Evolutionary conservation across 2,797 vertebrate species (phyloP), one percentile per base, ranked within the genome.

Genomic region (Chelmon rostratus): DNA sequence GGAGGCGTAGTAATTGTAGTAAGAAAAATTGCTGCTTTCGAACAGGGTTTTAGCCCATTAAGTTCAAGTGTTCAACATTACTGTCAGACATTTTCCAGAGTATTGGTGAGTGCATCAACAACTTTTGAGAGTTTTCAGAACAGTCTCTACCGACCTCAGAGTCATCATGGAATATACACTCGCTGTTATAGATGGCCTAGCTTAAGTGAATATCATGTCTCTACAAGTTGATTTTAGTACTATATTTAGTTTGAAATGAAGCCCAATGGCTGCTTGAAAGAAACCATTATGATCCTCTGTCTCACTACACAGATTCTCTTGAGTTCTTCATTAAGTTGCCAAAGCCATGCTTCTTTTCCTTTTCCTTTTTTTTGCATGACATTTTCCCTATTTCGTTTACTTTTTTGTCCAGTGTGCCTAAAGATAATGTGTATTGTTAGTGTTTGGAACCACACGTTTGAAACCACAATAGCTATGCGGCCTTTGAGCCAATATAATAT

Each of bases 181-280:
- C 44, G 58, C 9, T 47, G 15, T 63, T 31, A 75, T 74, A 52
- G 35, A 74, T 81, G 59, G 23, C 35, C 23, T 8, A 16, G 23
- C 37, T 57, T 40, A 33, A 81, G 28, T 70, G 15, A 74, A n/a
- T 49, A 52, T 56, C 47, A 56, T 2, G 3, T 66, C 54, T 54
- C 44, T 71, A 35, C 21, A 68, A 42, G 46, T 54, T 72, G 25
- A 58, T 79, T 79, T 62, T 58, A 54, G 50, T 33, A 40, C 2
- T 8, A 46, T 23, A 19, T 40, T 56, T 47, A 65, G 38, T 31
- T 11, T 71, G 2, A 67, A 54, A 13, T 72, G 38, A 69, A 40
- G 49, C 18, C 31, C 65, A 54, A 6, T 58, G 19, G 46, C 16
- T 74, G 19, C 38, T 70, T 6, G 0, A 61, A 40, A 56, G 6